Conservation (phyloP, 2,888 invertebrate species). For the Torymus aiolomorphi region DNA sequence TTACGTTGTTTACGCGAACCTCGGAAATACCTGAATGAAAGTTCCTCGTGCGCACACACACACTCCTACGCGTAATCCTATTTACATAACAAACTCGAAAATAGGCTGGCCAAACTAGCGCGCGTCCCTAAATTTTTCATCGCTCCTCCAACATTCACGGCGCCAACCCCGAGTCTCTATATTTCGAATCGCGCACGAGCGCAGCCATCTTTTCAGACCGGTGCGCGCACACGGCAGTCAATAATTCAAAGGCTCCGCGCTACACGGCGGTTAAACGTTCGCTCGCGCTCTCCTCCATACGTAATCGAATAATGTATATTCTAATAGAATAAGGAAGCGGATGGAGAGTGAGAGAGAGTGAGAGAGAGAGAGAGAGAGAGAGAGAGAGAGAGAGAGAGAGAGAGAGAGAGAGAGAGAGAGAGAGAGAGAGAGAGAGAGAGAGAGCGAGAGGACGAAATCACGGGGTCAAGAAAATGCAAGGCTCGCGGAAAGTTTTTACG, state of each 20-base stretch:
- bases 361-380: background rate
- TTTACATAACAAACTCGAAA: too few species aligned
- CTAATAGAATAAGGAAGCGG: constrained; percentile 33
- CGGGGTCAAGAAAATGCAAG: constrained; percentile 27
- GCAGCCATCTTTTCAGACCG: too few species aligned
- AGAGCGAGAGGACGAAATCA: background rate
- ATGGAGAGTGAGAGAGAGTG: background rate
- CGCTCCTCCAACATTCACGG: too few species aligned
- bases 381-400: background rate
- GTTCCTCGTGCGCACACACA: background rate
- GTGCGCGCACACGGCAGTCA: background rate
- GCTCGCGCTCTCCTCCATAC: background rate
- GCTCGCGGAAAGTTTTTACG: constrained; percentile 47
- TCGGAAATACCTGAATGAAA: too few species aligned
- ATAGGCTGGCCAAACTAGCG: too few species aligned
- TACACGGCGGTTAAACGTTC: background rate
- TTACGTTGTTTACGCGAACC: too few species aligned
- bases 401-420: background rate
- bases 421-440: background rate
- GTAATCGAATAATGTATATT: constrained; percentile 9
- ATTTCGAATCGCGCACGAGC: too few species aligned
- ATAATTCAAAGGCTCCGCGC: constrained; percentile 10
- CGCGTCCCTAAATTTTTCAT: too few species aligned
- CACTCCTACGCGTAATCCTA: too few species aligned
- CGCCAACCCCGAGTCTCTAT: too few species aligned